Evolutionary conservation across 2,888 invertebrate genomes (phyloP), one percentile per base, ranked within the genome.

Genomic region (Ophion ellenae): DNA sequence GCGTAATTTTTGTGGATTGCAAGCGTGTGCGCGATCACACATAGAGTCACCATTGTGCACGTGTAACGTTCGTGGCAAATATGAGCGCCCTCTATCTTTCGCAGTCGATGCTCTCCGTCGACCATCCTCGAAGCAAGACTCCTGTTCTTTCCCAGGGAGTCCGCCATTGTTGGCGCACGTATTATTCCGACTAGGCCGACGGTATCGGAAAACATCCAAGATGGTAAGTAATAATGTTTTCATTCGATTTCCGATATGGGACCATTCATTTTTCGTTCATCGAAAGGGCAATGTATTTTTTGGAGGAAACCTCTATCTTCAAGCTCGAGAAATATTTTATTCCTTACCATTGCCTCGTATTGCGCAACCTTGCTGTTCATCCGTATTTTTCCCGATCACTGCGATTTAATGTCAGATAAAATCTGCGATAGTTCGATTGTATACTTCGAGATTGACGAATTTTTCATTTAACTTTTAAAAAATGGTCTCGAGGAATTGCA

Each of bases 161-260:
- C 96, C 97, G 97, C 97, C 97, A 97, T 97, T 96, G 96, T 96
- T 97, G 97, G 97, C 97, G 97, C 96, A 97, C 92, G 94, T 96
- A 96, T 96, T 96, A 95, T 96, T 96, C 96, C 95, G 95, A 95
- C 95, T 95, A 95, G 95, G 96, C 95, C 95, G 95, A 95, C 95
- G 94, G 95, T 96, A 97, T 97, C 97, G 94, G 94, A 95, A 96
- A 96, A 96, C 97, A 97, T 97, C 97, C 96, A 97, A 96, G 94
- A 97, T 97, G 97, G 97, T 97, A 95, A 95, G 97, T 96, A 95
- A 91, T 87, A 70, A 75, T 79, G 79, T 73, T 20, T 59, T 75
- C 32, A 61, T 40, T 11, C n/a, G 24, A 69, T 61, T 17, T 63
- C 40, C n/a, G 10, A 64, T 59, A 81, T 28, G 66, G 24, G 70